A percentile compares a stretch with the other conserved stretches of the same genome.
These are phyloP conservation scores for Lasioglossum vierecki DNA, from an alignment of 2,888 invertebrate species.

Conservation along the genomic window DNA sequence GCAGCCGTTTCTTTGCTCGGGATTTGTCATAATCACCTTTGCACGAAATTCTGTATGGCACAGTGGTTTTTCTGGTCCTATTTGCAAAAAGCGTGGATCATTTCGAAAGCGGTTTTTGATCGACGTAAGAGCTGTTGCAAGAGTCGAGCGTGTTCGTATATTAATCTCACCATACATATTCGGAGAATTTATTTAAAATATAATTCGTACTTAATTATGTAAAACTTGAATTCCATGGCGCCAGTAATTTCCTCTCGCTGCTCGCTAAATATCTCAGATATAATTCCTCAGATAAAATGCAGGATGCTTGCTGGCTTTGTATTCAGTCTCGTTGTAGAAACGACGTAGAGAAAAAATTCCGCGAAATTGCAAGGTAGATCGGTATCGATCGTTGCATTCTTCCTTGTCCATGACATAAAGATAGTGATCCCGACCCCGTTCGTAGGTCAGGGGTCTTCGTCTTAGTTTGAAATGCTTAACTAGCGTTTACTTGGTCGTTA, in stretches of 20 bases:
- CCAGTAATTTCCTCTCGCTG: neutral
- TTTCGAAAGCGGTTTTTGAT: slow-evolving; percentile 8
- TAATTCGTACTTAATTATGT: neutral
- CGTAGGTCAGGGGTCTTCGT: neutral
- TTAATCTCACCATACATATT: neutral
- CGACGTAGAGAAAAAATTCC: neutral
- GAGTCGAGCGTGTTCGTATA: neutral
- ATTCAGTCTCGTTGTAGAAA: neutral
- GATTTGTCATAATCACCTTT: slow-evolving; percentile 48
- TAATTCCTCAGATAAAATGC: neutral
- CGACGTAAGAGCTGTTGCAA: neutral
- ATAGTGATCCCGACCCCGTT: slow-evolving; percentile 11
- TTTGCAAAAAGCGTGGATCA: neutral
- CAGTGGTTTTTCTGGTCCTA: slow-evolving; percentile 19
- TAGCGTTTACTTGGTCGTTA: neutral
- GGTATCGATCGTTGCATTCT: slow-evolving; percentile 30
- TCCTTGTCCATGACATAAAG: slow-evolving; percentile 20
- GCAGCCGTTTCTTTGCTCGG: slow-evolving; percentile 58
- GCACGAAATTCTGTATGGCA: slow-evolving; percentile 36
- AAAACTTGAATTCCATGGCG: neutral
- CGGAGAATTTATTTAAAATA: neutral
- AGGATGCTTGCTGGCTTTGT: neutral
- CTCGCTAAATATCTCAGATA: neutral
- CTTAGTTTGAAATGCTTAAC: neutral
- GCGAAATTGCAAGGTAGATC: slow-evolving; percentile 25